Conservation (phyloP, 2,797 vertebrate species). For the Chloroceryle inda region DNA sequence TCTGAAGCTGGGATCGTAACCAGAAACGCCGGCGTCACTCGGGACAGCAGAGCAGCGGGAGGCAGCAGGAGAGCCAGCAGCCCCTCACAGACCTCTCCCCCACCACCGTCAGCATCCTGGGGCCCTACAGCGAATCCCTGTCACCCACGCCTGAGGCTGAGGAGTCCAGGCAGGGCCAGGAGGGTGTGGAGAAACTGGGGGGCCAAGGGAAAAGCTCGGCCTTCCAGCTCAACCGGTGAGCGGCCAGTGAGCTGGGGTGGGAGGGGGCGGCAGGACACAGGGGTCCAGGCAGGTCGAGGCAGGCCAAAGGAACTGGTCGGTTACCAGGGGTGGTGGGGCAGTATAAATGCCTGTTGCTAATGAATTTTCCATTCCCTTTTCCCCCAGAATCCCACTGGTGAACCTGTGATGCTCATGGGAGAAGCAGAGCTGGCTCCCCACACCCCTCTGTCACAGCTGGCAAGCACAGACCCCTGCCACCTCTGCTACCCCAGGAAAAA, state of each 20-base stretch:
- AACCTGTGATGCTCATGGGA: slow-evolving; percentile 78
- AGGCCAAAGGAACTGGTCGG: accelerated
- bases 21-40: slow-evolving; percentile 83
- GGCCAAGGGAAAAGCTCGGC: slow-evolving; percentile 60
- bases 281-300: neutral
- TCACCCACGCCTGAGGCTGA: slow-evolving; percentile 71
- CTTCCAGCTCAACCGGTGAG: slow-evolving; percentile 85
- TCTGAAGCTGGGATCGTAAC: slow-evolving; percentile 82
- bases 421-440: slow-evolving; percentile 27
- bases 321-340: accelerated
- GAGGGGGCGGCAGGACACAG: neutral
- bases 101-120: slow-evolving; percentile 80
- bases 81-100: slow-evolving; percentile 82
- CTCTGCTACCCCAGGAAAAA: slow-evolving; percentile 46
- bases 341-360: accelerated
- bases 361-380: slow-evolving; percentile 43
- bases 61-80: slow-evolving; percentile 83
- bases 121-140: slow-evolving; percentile 77
- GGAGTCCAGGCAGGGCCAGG: slow-evolving; percentile 73
- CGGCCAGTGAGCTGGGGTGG: neutral
- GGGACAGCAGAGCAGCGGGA: slow-evolving; percentile 80
- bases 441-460: slow-evolving; percentile 10
- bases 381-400: slow-evolving; percentile 82
- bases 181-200: slow-evolving; percentile 58
- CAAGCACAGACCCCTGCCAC: neutral